phyloP scores from a whole-genome alignment of 1,140 invertebrate genomes.

The Trichogramma pretiosum region DNA sequence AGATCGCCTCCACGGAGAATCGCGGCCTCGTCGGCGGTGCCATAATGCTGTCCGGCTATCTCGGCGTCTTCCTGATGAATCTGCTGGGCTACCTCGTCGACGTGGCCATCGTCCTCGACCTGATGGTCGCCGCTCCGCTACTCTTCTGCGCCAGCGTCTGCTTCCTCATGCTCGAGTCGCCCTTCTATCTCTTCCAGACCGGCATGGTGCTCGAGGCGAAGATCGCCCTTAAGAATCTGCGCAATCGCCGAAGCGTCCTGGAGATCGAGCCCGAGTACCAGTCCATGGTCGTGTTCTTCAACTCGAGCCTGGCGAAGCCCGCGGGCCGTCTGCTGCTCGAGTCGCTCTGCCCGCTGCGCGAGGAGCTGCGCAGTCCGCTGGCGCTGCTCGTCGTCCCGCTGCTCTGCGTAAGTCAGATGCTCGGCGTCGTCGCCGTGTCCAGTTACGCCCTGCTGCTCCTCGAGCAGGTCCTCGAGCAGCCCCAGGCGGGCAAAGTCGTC shows the following conservation, averaged over 20 bases:
- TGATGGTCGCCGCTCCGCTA: constrained; percentile 4
- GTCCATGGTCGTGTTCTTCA: constrained; percentile 19
- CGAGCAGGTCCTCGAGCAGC: neutral
- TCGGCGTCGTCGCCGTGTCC: constrained; percentile 18
- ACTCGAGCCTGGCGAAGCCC: neutral
- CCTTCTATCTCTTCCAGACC: constrained; percentile 19
- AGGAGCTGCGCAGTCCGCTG: neutral
- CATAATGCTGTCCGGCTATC: constrained; percentile 16
- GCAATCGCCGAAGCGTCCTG: constrained; percentile 9
- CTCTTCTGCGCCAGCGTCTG: constrained; percentile 15
- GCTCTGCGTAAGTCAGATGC: constrained; percentile 20
- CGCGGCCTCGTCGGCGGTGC: constrained; percentile 10
- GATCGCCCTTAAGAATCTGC: constrained; percentile 18
- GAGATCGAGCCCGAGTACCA: constrained; percentile 22
- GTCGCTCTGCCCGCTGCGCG: constrained; percentile 3
- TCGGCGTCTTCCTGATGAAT: constrained; percentile 16
- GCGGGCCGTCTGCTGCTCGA: neutral
- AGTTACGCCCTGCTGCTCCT: constrained; percentile 10
- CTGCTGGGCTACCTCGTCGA: constrained; percentile 7
- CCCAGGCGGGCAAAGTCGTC: neutral
- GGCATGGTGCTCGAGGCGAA: constrained; percentile 22
- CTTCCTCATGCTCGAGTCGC: constrained; percentile 22
- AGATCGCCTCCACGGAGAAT: constrained; percentile 16
- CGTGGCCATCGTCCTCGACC: neutral
- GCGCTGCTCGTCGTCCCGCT: constrained; percentile 6